A percentile compares a stretch with the other conserved stretches of the same genome.
These are phyloP conservation scores for Lepus townsendii DNA, from an alignment of 2,797 vertebrate species.

Conservation along the genomic window DNA sequence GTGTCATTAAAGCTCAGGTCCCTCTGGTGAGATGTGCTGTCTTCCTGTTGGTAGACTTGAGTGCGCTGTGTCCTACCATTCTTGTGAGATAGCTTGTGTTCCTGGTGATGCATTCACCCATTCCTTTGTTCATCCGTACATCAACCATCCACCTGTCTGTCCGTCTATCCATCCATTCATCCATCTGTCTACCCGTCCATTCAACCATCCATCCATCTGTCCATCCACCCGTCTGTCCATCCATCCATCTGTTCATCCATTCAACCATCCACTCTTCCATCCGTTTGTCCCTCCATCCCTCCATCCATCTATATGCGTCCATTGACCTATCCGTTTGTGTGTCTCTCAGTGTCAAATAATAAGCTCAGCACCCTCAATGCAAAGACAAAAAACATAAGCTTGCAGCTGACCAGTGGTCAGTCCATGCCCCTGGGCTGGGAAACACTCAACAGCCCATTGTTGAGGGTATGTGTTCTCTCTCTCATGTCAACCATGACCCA, in stretches of 20 bases:
- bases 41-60: background rate
- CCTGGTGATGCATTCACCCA: background rate
- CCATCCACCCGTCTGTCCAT: background rate
- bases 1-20: background rate
- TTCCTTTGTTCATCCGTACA: too few species aligned
- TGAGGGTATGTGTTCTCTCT: background rate
- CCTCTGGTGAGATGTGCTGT: rapidly evolving
- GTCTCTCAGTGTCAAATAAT: background rate
- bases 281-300: too few species aligned
- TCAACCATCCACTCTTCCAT: background rate
- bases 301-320: background rate
- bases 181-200: background rate
- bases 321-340: too few species aligned
- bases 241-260: background rate
- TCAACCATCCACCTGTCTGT: background rate
- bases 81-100: background rate
- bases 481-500: background rate
- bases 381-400: background rate
- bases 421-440: rapidly evolving
- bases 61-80: background rate
- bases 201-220: background rate
- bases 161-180: too few species aligned
- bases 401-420: background rate
- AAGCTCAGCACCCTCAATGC: rapidly evolving
- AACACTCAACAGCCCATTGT: background rate